A percentile compares a stretch with the other conserved stretches of the same genome.
Conservation (phyloP, 2,888 invertebrate species). For the Nymphalis polychloros region DNA sequence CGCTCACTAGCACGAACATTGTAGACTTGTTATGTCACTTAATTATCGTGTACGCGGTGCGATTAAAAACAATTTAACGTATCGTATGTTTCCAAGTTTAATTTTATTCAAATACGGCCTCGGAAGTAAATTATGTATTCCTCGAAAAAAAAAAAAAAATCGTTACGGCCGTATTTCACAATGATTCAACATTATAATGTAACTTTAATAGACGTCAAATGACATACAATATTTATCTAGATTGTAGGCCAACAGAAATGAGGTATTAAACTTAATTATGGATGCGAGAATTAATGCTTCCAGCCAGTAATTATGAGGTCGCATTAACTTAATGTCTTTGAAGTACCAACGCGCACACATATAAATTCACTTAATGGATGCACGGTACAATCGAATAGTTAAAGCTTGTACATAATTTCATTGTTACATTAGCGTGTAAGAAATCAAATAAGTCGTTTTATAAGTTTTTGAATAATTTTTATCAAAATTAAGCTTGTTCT, state of each 20-base stretch:
- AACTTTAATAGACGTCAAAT: slow-evolving; percentile 68
- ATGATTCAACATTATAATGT: slow-evolving; percentile 68
- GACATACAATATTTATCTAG: slow-evolving; percentile 76
- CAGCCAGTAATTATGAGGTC: slow-evolving; percentile 79
- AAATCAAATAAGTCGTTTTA: slow-evolving; percentile 5
- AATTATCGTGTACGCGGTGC: background rate
- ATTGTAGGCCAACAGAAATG: slow-evolving; percentile 77
- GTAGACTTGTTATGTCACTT: background rate
- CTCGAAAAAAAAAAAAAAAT: slow-evolving; percentile 35
- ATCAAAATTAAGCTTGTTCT: background rate
- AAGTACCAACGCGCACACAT: slow-evolving; percentile 51
- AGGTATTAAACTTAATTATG: slow-evolving; percentile 80
- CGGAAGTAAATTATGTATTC: slow-evolving; percentile 34
- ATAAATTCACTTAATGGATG: slow-evolving; percentile 47
- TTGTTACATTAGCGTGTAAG: slow-evolving; percentile 30
- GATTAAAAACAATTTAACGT: slow-evolving; percentile 5
- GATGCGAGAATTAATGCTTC: slow-evolving; percentile 79
- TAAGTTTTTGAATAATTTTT: background rate
- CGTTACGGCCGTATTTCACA: slow-evolving; percentile 46
- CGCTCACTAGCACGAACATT: background rate
- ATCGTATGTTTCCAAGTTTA: slow-evolving; percentile 33
- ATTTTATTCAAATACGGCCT: slow-evolving; percentile 40
- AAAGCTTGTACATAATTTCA: slow-evolving; percentile 40
- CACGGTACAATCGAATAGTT: slow-evolving; percentile 43
- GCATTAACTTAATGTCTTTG: slow-evolving; percentile 80